phyloP scores from a whole-genome alignment of 2,113 vertebrate genomes.

The Fregetta grallaria region DNA sequence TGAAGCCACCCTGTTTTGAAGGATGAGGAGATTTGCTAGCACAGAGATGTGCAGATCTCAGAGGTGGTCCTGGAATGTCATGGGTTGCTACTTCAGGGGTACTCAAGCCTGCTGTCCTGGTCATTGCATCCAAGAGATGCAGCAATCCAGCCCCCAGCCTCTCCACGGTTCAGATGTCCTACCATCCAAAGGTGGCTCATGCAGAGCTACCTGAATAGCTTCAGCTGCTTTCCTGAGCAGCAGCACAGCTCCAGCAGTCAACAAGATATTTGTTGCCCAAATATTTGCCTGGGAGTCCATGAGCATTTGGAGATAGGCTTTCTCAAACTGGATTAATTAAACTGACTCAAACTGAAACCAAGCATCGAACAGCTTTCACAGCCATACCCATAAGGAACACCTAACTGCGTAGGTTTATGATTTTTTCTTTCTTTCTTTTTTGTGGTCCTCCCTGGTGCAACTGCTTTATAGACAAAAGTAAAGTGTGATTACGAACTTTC shows the following conservation, averaged over 20 bases:
- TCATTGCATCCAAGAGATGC: neutral
- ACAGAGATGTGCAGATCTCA: neutral
- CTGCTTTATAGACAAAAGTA: neutral
- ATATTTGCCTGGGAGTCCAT: neutral
- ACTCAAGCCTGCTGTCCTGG: neutral
- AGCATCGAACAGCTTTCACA: neutral
- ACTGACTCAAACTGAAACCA: neutral
- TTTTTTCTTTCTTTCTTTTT: neutral
- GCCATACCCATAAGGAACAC: neutral
- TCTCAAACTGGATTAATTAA: neutral
- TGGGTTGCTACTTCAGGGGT: neutral
- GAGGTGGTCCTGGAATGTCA: fast-evolving
- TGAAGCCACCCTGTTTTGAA: neutral
- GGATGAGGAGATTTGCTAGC: neutral
- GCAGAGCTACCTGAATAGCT: neutral
- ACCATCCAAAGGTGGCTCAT: neutral
- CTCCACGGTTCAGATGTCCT: neutral
- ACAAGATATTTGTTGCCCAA: neutral
- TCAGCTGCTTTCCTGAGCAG: neutral
- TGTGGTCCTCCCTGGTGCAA: neutral
- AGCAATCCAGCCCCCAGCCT: neutral
- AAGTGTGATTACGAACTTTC: neutral
- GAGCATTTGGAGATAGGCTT: neutral
- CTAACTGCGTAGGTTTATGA: neutral
- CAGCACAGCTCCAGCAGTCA: neutral